Base-by-base conservation (phyloP, 1,140 invertebrate genomes). In the Dermatophagoides farinae region DNA sequence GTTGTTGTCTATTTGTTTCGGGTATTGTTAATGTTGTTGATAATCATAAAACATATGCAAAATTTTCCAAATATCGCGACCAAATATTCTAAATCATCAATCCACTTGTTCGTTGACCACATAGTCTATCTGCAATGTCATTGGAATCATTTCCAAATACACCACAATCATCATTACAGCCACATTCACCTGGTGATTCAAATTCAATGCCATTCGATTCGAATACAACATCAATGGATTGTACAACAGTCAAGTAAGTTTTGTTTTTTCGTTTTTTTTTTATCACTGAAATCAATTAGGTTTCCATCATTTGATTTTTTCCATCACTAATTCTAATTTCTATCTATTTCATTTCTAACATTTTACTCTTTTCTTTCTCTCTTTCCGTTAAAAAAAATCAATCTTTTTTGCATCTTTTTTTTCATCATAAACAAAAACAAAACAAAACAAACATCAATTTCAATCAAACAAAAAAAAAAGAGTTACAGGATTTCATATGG, bases 121-220 rank as follows among this genome's bases (percentile, higher is more conserved):
- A 2, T 39, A 55, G 53, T n/a, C 31, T 55, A n/a, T 40, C 53
- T 20, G 54, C 46, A 31, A 10, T 38, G 39, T 44, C 60, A 16
- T 62, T 54, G 14, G 64, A 67, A 38, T 66, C 65, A 39, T 67
- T 62, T 55, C 66, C 65, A 25, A 62, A 58, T 37, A 67, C 66
- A 11, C 66, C 66, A 10, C 66, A 67, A 39, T 67, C 66, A 6
- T n/a, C 40, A 12, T 22, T 66, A 6, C 61, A 63, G 18, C 62
- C 65, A 10, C 64, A 66, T n/a, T 67, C 66, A n/a, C 66, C 65
- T 10, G 40, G 58, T 10, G 57, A 62, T 22, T 12, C 44, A 10
- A n/a, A 18, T 0, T 39, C 49, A 18, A 62, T 62, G 39, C 49
- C 52, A 22, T 62, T 55, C 11, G 39, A 62, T 16, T 44, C 57